A percentile compares a stretch with the other conserved stretches of the same genome.
phyloP scores from a whole-genome alignment of 2,113 vertebrate genomes.

The Bubalus kerabau region DNA sequence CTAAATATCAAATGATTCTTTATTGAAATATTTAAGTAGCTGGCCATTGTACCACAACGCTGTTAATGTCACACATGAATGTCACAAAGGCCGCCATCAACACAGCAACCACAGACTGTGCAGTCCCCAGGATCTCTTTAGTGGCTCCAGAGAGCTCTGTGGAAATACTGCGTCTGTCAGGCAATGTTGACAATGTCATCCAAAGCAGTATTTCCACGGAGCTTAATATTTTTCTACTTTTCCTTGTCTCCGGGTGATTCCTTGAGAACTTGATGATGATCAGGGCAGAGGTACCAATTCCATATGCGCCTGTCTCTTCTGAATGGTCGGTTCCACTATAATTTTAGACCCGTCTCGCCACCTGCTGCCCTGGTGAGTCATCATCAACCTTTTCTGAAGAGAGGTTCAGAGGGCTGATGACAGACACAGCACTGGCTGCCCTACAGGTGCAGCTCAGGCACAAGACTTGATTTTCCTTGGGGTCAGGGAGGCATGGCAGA shows the following conservation, averaged over 20 bases:
- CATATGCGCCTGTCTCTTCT: conserved; percentile 82
- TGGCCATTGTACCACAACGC: conserved; percentile 76
- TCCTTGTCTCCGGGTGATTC: conserved; percentile 83
- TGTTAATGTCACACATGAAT: conserved; percentile 71
- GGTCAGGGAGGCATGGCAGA: not conserved
- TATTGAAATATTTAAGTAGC: conserved; percentile 46
- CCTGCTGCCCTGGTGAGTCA: conserved; percentile 82
- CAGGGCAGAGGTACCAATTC: conserved; percentile 81
- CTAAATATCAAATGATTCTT: not conserved
- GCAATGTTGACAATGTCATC: conserved; percentile 77
- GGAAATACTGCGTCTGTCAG: conserved; percentile 68
- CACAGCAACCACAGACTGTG: conserved; percentile 80
- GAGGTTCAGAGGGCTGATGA: not conserved
- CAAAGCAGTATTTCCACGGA: conserved; percentile 79
- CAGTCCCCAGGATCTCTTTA: conserved; percentile 83
- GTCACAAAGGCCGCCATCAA: not conserved
- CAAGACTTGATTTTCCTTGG: not conserved
- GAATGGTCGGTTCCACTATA: conserved; percentile 80
- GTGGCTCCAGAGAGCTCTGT: conserved; percentile 78
- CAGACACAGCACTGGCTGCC: not conserved
- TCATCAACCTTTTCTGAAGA: conserved; percentile 80
- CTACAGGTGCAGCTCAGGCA: not conserved
- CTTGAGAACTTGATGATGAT: conserved; percentile 85
- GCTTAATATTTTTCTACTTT: conserved; percentile 87
- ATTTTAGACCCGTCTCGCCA: conserved; percentile 82